phyloP scores from a whole-genome alignment of 2,888 invertebrate species.

The Germaria angustata region DNA sequence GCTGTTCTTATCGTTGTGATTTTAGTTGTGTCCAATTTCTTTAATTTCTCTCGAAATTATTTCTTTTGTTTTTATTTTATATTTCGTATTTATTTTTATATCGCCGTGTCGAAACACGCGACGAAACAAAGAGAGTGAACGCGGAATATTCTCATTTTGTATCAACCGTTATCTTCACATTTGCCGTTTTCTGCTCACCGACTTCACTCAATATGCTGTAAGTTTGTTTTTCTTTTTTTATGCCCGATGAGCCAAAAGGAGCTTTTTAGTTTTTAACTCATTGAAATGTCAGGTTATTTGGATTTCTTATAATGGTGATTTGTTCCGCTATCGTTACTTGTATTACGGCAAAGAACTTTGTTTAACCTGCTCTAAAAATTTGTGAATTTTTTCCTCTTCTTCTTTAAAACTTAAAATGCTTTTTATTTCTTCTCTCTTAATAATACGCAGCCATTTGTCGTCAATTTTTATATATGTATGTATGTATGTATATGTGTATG shows the following conservation, averaged over 20 bases:
- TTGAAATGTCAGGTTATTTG: constrained; percentile 59
- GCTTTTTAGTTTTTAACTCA: constrained; percentile 33
- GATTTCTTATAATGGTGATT: constrained; percentile 26
- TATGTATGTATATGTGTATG: background rate
- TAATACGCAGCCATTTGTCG: constrained; percentile 56
- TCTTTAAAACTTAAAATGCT: constrained; percentile 40
- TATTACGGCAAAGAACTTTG: constrained; percentile 60
- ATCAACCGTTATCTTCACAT: constrained; percentile 22
- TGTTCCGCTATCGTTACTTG: constrained; percentile 51
- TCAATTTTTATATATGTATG: background rate
- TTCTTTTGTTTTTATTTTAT: constrained; percentile 61
- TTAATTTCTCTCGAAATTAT: constrained; percentile 43
- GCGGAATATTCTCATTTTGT: constrained; percentile 4
- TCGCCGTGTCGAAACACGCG: constrained; percentile 14
- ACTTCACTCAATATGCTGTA: constrained; percentile 41
- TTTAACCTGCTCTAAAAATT: constrained; percentile 58
- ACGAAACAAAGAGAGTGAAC: constrained; percentile 24
- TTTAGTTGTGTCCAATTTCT: constrained; percentile 26
- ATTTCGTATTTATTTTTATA: constrained; percentile 63
- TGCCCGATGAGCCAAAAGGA: background rate
- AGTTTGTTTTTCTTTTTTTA: constrained; percentile 2
- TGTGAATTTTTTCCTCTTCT: constrained; percentile 31
- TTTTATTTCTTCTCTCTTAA: constrained; percentile 36
- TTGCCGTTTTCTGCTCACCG: constrained; percentile 48
- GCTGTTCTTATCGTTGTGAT: constrained; percentile 11